Evolutionary conservation across 2,888 invertebrate species (phyloP), one percentile per base, ranked within the genome.

Genomic region (Melitaea athalia): DNA sequence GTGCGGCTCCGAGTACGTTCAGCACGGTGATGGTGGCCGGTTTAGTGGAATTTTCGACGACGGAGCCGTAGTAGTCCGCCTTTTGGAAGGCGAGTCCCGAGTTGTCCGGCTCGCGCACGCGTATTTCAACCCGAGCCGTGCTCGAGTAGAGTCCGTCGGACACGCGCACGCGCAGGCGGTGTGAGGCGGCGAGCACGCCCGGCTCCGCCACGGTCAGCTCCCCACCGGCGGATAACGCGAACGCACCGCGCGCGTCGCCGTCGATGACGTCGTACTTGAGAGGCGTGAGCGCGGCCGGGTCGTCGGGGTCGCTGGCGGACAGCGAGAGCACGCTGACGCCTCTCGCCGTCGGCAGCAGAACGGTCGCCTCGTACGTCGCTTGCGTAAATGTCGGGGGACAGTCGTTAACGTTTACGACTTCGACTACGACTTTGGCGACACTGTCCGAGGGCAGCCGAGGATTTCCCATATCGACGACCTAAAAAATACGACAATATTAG

Each of bases 21-120:
- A 98, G 95, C 8, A 98, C 96, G 65, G 96, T 95, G 6, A 99
- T 95, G 0, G 96, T 96, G 24, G 95, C 93, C 33, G 96, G 94
- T 87, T 96, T 96, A 0, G 97, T 97, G 5, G 96, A 95, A 85
- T 99, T 98, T 86, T 99, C 99, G 49, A 95, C 88, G 2, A 98
- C 95, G 2, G 95, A 95, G 59, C 96, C 98, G 81, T 95, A 95
- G 87, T 98, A 98, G 49, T 95, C 93, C 8, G 94, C 85, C 80
- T 96, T 96, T 81, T 97, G 96, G 91, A 99, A 99, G 38, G 95
- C 94, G 65, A 99, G 94, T 0, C 97, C 97, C 2, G 96, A 95
- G 83, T 85, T 82, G 72, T 85, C 86, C 24, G 86, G 81, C 50
- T 82, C 85, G 61, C 82, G 85, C 72, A 84, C 85, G 65, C 72